A percentile compares a stretch with the other conserved stretches of the same genome.
phyloP scores from a whole-genome alignment of 2,113 vertebrate species.

The Mugil cephalus region DNA sequence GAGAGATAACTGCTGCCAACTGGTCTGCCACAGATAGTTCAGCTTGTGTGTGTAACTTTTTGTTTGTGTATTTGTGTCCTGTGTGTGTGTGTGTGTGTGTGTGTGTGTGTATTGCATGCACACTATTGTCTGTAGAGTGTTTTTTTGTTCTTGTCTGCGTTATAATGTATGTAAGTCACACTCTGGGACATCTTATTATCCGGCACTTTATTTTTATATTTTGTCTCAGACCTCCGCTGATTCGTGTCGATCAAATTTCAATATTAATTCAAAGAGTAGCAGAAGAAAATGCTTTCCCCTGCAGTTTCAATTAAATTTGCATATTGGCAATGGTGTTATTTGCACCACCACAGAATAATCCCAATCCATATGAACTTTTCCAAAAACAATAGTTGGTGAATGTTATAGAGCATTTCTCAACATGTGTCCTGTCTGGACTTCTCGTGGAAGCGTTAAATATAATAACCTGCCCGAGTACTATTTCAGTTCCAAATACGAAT shows the following conservation, averaged over 20 bases:
- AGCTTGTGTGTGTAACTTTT: neutral
- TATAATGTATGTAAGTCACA: conserved; percentile 18
- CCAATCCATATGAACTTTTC: too few species aligned
- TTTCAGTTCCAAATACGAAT: too few species aligned
- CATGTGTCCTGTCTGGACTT: too few species aligned
- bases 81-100: neutral
- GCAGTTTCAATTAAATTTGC: neutral
- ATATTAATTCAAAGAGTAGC: neutral
- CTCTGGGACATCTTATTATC: conserved; percentile 1
- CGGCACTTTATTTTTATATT: conserved; percentile 14
- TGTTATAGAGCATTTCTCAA: too few species aligned
- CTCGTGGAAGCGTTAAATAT: too few species aligned
- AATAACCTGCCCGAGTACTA: too few species aligned
- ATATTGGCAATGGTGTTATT: too few species aligned
- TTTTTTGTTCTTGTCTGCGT: neutral
- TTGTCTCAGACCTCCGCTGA: neutral
- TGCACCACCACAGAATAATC: too few species aligned
- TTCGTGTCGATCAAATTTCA: neutral
- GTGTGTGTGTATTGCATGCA: neutral
- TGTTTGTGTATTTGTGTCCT: neutral
- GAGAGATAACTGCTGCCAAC: conserved; percentile 35
- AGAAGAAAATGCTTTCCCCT: neutral
- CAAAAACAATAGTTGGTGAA: too few species aligned
- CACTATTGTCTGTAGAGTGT: neutral
- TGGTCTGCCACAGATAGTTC: conserved; percentile 22